A percentile compares a stretch with the other conserved stretches of the same genome.
Conservation (phyloP, 2,113 vertebrate species). For the Mormoops blainvillei region DNA sequence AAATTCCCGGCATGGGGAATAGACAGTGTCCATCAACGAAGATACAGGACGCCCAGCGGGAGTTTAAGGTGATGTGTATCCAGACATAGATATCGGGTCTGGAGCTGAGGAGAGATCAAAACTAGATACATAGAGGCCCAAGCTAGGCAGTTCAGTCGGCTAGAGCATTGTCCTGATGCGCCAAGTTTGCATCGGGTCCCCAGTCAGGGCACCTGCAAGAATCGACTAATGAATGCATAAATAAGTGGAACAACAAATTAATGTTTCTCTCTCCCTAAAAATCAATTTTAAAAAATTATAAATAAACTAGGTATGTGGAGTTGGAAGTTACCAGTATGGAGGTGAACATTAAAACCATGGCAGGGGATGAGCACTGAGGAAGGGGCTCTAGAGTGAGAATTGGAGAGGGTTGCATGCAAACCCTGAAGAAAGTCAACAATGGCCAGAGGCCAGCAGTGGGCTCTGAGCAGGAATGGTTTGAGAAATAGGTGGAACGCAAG, state of each 20-base stretch:
- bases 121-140: background rate
- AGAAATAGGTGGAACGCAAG: background rate
- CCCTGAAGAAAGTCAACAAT: background rate
- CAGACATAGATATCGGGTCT: background rate
- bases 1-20: background rate
- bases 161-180: too few species aligned
- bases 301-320: background rate
- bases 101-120: background rate
- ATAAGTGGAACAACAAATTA: too few species aligned
- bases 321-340: background rate
- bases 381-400: background rate
- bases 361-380: background rate
- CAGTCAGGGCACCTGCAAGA: too few species aligned
- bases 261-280: too few species aligned
- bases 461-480: background rate
- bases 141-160: too few species aligned
- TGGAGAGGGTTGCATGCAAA: background rate
- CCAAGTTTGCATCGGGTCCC: too few species aligned
- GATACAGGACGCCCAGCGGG: background rate
- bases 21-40: background rate
- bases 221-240: too few species aligned
- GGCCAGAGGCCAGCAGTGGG: too few species aligned
- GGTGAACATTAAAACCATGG: background rate
- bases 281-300: too few species aligned
- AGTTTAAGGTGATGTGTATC: background rate